phyloP scores from a whole-genome alignment of 2,888 invertebrate species.

The Tenthredo distinguenda region DNA sequence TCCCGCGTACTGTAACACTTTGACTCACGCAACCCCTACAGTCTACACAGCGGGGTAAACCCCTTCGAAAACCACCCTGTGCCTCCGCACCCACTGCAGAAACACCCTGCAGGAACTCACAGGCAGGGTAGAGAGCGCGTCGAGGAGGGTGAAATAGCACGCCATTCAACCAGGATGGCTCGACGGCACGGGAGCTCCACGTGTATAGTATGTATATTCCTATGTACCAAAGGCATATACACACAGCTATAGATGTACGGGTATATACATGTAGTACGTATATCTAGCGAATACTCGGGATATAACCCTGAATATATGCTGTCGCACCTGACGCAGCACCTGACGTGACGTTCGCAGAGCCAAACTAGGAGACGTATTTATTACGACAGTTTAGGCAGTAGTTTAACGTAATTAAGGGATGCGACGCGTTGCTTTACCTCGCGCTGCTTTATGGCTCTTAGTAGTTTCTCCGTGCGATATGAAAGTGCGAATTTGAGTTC shows the following conservation, averaged over 20 bases:
- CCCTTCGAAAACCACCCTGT: slow-evolving; percentile 24
- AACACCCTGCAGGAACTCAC: slow-evolving; percentile 47
- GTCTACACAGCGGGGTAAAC: slow-evolving; percentile 43
- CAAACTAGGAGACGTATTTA: slow-evolving; percentile 51
- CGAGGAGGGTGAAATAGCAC: slow-evolving; percentile 54
- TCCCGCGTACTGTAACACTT: slow-evolving; percentile 46
- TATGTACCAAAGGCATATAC: not conserved
- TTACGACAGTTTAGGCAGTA: slow-evolving; percentile 48
- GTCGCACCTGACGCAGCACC: slow-evolving; percentile 45
- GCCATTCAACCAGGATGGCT: slow-evolving; percentile 54
- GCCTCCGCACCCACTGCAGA: slow-evolving; percentile 2
- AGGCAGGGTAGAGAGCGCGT: slow-evolving; percentile 35
- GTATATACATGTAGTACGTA: not conserved
- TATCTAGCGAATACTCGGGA: not conserved
- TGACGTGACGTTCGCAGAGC: slow-evolving; percentile 37
- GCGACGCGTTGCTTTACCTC: not conserved
- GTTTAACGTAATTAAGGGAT: slow-evolving; percentile 50
- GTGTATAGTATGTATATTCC: slow-evolving; percentile 4
- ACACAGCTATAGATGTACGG: not conserved
- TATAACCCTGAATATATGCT: not conserved
- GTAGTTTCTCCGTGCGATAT: not conserved
- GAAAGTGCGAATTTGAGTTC: too few relatives aligned
- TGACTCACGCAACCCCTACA: slow-evolving; percentile 52
- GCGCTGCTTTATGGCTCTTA: not conserved
- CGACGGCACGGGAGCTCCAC: slow-evolving; percentile 50